Percentiles rank a stretch among this genome's conserved stretches.
phyloP scores from a whole-genome alignment of 2,113 vertebrate species.

The Poecilia latipinna region DNA sequence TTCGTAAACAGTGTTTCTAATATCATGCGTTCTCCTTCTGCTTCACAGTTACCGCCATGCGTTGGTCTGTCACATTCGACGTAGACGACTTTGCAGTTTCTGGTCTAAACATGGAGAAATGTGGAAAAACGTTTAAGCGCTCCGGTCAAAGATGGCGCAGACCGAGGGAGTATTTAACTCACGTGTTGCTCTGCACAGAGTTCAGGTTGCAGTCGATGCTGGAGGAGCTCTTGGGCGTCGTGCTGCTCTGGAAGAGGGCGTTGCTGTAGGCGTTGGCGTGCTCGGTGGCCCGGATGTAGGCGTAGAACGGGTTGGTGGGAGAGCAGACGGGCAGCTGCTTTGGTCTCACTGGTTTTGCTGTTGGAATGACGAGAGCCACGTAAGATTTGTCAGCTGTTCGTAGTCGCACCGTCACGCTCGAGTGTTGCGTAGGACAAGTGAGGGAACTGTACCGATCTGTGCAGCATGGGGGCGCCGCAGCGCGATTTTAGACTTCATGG shows the following conservation, averaged over 20 bases:
- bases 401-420: not conserved
- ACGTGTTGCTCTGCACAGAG: slow-evolving; percentile 81
- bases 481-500: slow-evolving; percentile 83
- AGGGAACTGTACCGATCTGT: slow-evolving; percentile 83
- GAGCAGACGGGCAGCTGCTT: slow-evolving; percentile 86
- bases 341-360: slow-evolving; percentile 89
- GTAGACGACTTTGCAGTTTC: not conserved
- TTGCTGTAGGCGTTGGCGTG: slow-evolving; percentile 87
- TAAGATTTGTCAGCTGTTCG: not conserved
- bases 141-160: not conserved
- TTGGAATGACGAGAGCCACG: not conserved
- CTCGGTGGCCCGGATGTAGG: slow-evolving; percentile 78
- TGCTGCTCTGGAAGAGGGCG: slow-evolving; percentile 83
- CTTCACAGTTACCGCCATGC: not conserved
- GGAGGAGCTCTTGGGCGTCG: slow-evolving; percentile 48
- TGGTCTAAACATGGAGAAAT: not conserved
- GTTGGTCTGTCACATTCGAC: not conserved
- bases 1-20: not conserved
- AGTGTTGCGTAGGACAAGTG: not conserved
- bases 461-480: slow-evolving; percentile 83
- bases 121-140: not conserved
- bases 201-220: slow-evolving; percentile 63
- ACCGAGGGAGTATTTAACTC: slow-evolving; percentile 28
- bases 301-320: slow-evolving; percentile 83
- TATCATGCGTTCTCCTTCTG: not conserved